A percentile compares a stretch with the other conserved stretches of the same genome.
phyloP scores from a whole-genome alignment of 2,888 invertebrate species.

The Gymnocheta viridis region DNA sequence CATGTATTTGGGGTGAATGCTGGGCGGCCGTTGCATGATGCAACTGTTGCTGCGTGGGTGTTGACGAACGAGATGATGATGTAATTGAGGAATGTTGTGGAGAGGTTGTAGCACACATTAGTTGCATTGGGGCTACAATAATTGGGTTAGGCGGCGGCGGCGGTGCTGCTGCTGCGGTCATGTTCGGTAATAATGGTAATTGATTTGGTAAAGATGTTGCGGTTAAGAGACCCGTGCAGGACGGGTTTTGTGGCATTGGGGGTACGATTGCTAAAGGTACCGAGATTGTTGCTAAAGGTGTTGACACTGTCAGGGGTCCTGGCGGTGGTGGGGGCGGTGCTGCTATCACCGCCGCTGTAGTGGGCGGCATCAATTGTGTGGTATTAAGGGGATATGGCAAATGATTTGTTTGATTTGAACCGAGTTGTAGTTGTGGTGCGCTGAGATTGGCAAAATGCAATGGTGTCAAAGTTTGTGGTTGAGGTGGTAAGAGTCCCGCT shows the following conservation, averaged over 20 bases:
- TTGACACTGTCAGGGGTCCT: slow-evolving; percentile 8
- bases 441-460: slow-evolving; percentile 64
- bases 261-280: not conserved
- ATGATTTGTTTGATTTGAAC: slow-evolving; percentile 66
- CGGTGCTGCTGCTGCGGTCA: slow-evolving; percentile 40
- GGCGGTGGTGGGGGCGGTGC: slow-evolving; percentile 70
- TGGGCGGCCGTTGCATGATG: slow-evolving; percentile 61
- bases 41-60: slow-evolving; percentile 74
- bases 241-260: slow-evolving; percentile 20
- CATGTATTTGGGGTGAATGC: slow-evolving; percentile 69
- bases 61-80: slow-evolving; percentile 76
- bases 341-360: slow-evolving; percentile 69
- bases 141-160: slow-evolving; percentile 51
- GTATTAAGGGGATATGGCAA: slow-evolving; percentile 71
- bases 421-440: slow-evolving; percentile 49
- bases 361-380: slow-evolving; percentile 63
- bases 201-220: slow-evolving; percentile 48
- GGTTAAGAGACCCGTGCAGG: slow-evolving; percentile 11
- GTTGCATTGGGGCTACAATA: slow-evolving; percentile 35
- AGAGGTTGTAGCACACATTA: slow-evolving; percentile 67
- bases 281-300: not conserved
- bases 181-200: slow-evolving; percentile 46
- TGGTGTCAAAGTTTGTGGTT: slow-evolving; percentile 54
- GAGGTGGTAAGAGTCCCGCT: slow-evolving; percentile 57
- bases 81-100: slow-evolving; percentile 74